Evolutionary conservation across 2,888 invertebrate genomes (phyloP).

Genomic region (Coenonympha glycerion): DNA sequence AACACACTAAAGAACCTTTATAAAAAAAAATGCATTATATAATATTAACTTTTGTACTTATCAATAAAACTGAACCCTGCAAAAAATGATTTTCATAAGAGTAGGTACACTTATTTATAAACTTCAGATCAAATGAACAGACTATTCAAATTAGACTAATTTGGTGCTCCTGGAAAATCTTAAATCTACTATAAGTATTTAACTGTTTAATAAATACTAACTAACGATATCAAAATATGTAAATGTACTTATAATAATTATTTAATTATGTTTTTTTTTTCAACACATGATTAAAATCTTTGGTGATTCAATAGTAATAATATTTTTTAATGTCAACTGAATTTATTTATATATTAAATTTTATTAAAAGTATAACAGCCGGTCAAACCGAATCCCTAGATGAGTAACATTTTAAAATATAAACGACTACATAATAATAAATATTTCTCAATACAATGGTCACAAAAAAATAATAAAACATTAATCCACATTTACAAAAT

Average conservation of each 20-base stretch:
- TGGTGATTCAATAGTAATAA: neutral
- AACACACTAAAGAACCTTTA: slow-evolving; percentile 57
- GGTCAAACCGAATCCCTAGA: neutral
- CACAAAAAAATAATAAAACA: neutral
- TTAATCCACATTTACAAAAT: neutral
- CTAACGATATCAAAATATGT: neutral
- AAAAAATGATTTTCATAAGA: too few relatives aligned
- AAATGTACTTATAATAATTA: slow-evolving; percentile 6
- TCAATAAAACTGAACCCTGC: too few relatives aligned
- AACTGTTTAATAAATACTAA: neutral
- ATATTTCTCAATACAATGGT: neutral
- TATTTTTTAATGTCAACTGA: slow-evolving; percentile 2
- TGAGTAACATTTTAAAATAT: neutral
- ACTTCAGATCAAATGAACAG: slow-evolving; percentile 31
- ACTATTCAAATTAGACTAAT: slow-evolving; percentile 12
- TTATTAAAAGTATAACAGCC: neutral
- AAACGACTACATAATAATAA: neutral
- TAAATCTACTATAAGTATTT: slow-evolving; percentile 12
- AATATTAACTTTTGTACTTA: slow-evolving; percentile 1
- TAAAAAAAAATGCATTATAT: slow-evolving; percentile 37
- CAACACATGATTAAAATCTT: neutral
- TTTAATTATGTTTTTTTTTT: neutral
- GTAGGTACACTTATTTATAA: slow-evolving; percentile 19
- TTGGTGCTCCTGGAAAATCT: slow-evolving; percentile 17
- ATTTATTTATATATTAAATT: neutral